These are phyloP conservation scores for Chondrilla cf. caribensis DNA, from an alignment of 37 sponge, comb jelly and placozoan species.

Conservation along the genomic window DNA sequence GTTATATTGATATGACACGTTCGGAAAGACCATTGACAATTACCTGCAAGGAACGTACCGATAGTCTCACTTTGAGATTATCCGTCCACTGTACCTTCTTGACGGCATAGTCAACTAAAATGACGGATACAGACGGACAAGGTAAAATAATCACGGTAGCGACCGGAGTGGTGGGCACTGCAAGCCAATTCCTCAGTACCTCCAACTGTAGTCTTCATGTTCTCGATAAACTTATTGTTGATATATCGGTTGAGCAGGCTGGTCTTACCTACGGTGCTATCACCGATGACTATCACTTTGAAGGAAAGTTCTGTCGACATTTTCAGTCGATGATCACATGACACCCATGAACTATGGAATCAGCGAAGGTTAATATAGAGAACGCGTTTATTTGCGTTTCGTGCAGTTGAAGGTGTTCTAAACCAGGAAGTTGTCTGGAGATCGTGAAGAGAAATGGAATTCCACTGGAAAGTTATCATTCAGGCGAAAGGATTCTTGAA, in stretches of 20 bases:
- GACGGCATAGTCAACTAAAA: slow-evolving; percentile 66
- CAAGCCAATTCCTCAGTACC: slow-evolving; percentile 33
- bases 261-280: slow-evolving; percentile 62
- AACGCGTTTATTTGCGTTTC: background rate
- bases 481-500: slow-evolving; percentile 72
- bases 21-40: no score
- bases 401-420: no score
- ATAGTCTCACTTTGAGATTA: slow-evolving; percentile 37
- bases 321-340: background rate
- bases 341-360: background rate
- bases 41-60: slow-evolving; percentile 44
- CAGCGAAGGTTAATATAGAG: background rate
- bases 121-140: no score
- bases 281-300: slow-evolving; percentile 41
- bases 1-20: no score
- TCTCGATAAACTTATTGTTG: slow-evolving; percentile 54
- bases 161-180: no score
- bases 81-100: slow-evolving; percentile 46
- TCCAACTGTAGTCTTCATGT: slow-evolving; percentile 61
- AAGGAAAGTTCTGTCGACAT: background rate
- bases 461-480: slow-evolving; percentile 67
- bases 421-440: background rate
- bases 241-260: slow-evolving; percentile 54
- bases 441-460: slow-evolving; percentile 6
- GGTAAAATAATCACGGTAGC: no score